Evolutionary conservation across 1,140 invertebrate species (phyloP), one percentile per base, ranked within the genome.

Genomic region (Maconellicoccus hirsutus): DNA sequence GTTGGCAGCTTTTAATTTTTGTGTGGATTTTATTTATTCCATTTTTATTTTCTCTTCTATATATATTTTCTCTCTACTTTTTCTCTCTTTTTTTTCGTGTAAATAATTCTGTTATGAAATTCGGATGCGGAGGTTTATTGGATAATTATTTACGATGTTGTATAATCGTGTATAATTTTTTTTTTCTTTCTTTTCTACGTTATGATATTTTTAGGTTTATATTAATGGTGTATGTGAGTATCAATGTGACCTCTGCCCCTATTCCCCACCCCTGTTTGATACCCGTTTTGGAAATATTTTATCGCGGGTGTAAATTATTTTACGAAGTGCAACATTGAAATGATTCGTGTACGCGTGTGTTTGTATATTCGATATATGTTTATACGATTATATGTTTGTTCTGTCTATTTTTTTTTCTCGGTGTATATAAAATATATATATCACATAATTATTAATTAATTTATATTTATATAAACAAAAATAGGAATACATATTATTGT

Each of bases 381-480:
- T 66, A 66, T 66, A 66, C 61, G 61, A 66, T 25, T 66, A 23
- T 16, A 66, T 23, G 21, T 66, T 10, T 25, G 10, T 66, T 4
- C 16, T 66, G 6, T 52, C 6, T 66, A 10, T 66, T 26, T 66
- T 66, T 66, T 23, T 25, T 10, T 66, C 2, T 66, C 6, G 16
- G 61, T 66, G 61, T 66, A 66, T 66, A 66, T 66, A 66, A 66
- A 25, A 26, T 66, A 66, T 66, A 66, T 66, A 14, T 66, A 66
- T 66, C 25, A 19, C 61, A 66, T 66, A 66, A 23, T 66, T 66
- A 66, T 25, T 66, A 52, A 19, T 59, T 59, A 59, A 66, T 66
- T 66, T 66, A 66, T 66, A 19, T 66, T 66, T 66, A 66, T n/a
- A n/a, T 66, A 66, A 66, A 66, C 61, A 66, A 66, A n/a, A n/a